phyloP scores from a whole-genome alignment of 2,113 vertebrate genomes.

The Verasper variegatus region DNA sequence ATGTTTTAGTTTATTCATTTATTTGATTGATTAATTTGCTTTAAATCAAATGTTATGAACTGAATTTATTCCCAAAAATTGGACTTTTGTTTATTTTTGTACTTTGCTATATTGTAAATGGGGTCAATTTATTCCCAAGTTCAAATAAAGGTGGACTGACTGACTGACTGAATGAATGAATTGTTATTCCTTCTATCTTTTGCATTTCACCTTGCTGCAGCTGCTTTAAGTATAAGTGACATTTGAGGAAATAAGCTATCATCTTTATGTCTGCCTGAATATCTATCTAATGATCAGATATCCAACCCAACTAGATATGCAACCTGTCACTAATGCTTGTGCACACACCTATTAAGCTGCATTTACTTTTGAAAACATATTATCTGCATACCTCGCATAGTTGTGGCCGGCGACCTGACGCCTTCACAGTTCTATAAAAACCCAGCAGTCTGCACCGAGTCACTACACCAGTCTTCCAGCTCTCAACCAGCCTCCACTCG shows the following conservation, averaged over 20 bases:
- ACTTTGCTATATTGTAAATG: too few species aligned
- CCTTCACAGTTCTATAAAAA: conserved; percentile 46
- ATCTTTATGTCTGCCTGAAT: background rate
- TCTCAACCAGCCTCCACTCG: background rate
- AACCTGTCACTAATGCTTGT: background rate
- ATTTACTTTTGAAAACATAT: background rate
- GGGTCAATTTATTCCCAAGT: too few species aligned
- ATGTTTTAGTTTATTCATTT: background rate
- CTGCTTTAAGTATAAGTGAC: background rate
- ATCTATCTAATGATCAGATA: background rate
- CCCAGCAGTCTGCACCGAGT: background rate
- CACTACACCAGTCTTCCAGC: conserved; percentile 21
- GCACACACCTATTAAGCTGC: conserved; percentile 30
- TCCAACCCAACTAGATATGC: conserved; percentile 1
- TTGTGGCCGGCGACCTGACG: background rate
- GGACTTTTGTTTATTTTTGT: too few species aligned
- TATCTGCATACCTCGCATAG: conserved; percentile 30
- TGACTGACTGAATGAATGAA: background rate
- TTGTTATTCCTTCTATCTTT: too few species aligned
- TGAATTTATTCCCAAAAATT: background rate
- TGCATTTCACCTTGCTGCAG: background rate
- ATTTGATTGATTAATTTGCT: background rate
- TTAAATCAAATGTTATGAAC: background rate
- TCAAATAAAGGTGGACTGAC: too few species aligned
- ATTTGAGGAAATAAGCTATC: background rate